Conservation (phyloP, 2,797 vertebrate species). For the Pangasius macronema region DNA sequence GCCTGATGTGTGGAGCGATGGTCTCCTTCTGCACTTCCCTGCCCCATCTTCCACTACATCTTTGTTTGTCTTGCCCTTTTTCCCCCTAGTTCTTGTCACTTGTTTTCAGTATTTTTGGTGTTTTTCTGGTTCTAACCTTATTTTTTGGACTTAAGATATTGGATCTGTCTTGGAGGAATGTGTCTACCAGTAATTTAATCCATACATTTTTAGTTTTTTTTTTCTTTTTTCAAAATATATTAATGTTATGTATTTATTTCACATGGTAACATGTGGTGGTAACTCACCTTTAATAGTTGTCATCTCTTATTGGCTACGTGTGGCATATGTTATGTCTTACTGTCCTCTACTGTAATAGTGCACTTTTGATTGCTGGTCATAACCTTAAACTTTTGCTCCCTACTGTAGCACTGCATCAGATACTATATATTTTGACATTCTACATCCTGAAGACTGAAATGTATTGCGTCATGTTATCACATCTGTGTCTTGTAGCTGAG, state of each 20-base stretch:
- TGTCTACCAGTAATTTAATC: not conserved
- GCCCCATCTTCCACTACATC: not conserved
- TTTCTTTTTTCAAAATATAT: not conserved
- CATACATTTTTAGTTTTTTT: not conserved
- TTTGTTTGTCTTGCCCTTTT: not conserved
- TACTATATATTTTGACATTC: constrained; percentile 31
- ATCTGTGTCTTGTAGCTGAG: constrained; percentile 43
- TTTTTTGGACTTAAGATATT: not conserved
- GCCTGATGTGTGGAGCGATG: not conserved
- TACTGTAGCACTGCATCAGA: not conserved
- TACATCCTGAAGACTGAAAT: constrained; percentile 50
- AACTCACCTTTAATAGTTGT: not conserved
- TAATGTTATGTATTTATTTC: not conserved
- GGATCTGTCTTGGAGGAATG: not conserved
- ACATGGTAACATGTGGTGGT: not conserved
- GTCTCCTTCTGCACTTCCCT: not conserved
- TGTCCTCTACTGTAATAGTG: not conserved
- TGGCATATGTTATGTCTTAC: not conserved
- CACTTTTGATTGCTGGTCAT: not conserved
- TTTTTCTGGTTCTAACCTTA: not conserved
- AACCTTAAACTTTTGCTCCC: constrained; percentile 1
- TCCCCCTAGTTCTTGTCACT: too few relatives aligned
- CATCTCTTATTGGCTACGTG: not conserved
- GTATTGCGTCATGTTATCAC: constrained; percentile 54
- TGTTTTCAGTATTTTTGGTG: not conserved